A percentile compares a stretch with the other conserved stretches of the same genome.
Conservation (phyloP, 2,113 vertebrate genomes). For the Theristicus caerulescens region DNA sequence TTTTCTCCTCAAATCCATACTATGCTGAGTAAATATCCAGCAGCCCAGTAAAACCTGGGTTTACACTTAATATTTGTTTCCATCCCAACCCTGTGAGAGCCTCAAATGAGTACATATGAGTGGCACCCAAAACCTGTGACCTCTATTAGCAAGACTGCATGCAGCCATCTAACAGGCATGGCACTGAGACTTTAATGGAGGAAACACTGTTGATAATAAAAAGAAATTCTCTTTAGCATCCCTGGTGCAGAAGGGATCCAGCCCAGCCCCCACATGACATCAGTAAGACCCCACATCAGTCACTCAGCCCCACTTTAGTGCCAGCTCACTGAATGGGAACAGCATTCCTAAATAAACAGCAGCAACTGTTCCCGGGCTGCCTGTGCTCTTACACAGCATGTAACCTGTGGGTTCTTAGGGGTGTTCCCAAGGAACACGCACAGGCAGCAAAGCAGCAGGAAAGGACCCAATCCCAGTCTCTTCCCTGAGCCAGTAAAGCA, state of each 20-base stretch:
- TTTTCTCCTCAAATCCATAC: background rate
- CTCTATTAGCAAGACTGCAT: background rate
- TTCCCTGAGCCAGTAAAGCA: background rate
- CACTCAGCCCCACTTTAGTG: background rate
- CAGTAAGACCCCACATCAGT: background rate
- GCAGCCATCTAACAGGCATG: background rate
- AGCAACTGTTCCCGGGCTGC: background rate
- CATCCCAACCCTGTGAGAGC: background rate
- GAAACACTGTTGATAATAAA: background rate
- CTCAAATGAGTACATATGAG: background rate
- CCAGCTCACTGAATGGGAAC: background rate
- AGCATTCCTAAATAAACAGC: background rate
- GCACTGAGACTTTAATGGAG: background rate
- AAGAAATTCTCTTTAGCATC: background rate
- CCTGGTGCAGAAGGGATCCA: background rate
- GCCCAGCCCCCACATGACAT: background rate
- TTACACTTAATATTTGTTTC: background rate
- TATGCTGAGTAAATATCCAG: background rate
- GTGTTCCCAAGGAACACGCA: background rate
- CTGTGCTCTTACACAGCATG: background rate
- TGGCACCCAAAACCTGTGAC: fast-evolving
- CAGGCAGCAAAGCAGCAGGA: background rate
- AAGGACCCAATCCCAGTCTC: background rate
- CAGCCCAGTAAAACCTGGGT: background rate
- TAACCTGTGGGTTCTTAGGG: background rate